Evolutionary conservation across 2,888 invertebrate species (phyloP).

Genomic region (Alitta virens): DNA sequence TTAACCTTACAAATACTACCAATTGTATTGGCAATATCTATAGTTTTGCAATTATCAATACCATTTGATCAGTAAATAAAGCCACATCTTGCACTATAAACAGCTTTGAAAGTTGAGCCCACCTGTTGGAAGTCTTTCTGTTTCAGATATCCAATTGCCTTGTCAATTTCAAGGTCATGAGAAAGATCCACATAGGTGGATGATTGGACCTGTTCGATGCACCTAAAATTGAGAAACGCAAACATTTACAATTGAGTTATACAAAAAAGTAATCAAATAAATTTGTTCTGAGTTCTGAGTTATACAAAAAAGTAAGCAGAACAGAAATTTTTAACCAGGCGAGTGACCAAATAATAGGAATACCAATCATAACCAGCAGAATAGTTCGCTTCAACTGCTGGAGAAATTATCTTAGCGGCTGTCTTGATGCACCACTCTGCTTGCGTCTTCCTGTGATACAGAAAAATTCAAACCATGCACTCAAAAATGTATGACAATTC

Average conservation of each 20-base stretch:
- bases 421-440: slow-evolving; percentile 81
- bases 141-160: slow-evolving; percentile 80
- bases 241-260: too few species aligned
- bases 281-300: too few species aligned
- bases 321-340: too few species aligned
- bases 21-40: too few species aligned
- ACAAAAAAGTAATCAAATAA: too few species aligned
- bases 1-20: too few species aligned
- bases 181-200: slow-evolving; percentile 82
- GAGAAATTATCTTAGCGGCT: slow-evolving; percentile 85
- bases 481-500: not conserved
- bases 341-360: not conserved
- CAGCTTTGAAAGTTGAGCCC: too few species aligned
- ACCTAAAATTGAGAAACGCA: too few species aligned
- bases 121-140: slow-evolving; percentile 70
- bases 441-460: slow-evolving; percentile 63
- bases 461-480: not conserved
- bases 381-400: slow-evolving; percentile 69
- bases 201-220: slow-evolving; percentile 87
- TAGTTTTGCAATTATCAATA: too few species aligned
- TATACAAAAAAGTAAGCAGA: too few species aligned
- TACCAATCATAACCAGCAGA: slow-evolving; percentile 64
- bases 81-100: too few species aligned
- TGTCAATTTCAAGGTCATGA: slow-evolving; percentile 86
- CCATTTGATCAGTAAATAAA: too few species aligned